Conservation (phyloP, 1,140 invertebrate genomes). For the Pantala flavescens region DNA sequence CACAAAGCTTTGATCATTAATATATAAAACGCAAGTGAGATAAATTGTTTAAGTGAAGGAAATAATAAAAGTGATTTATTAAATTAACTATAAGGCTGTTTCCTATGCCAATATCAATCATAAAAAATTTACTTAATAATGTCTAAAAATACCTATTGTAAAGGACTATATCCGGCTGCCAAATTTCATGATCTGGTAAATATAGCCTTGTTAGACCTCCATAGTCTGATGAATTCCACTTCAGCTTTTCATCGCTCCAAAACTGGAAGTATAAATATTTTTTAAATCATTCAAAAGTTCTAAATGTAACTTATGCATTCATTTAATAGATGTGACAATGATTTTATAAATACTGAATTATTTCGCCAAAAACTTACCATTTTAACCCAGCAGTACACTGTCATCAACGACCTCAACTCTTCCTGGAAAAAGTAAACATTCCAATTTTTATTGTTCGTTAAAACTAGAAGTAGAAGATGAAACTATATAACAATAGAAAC, state of each 20-base stretch:
- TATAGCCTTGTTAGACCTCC: constrained; percentile 43
- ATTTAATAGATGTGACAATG: no score
- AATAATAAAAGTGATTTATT: no score
- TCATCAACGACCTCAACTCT: constrained; percentile 44
- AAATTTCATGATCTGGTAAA: constrained; percentile 51
- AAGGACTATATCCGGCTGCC: constrained; percentile 54
- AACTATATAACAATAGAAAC: no score
- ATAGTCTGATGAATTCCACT: constrained; percentile 50
- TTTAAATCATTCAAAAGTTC: neutral
- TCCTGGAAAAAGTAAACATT: constrained; percentile 31
- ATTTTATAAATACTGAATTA: neutral
- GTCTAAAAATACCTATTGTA: constrained; percentile 57
- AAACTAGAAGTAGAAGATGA: no score
- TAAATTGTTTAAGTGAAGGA: no score
- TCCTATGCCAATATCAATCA: no score
- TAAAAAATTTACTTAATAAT: no score
- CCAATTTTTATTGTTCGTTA: no score
- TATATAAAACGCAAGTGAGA: no score
- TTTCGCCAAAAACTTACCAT: constrained; percentile 36
- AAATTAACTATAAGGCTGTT: no score
- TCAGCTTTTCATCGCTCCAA: constrained; percentile 53
- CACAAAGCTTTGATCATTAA: no score
- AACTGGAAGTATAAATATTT: constrained; percentile 33
- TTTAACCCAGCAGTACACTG: constrained; percentile 43
- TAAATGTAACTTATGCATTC: neutral